Evolutionary conservation across 2,888 invertebrate species (phyloP).

Genomic region (Tetragnatha montana): DNA sequence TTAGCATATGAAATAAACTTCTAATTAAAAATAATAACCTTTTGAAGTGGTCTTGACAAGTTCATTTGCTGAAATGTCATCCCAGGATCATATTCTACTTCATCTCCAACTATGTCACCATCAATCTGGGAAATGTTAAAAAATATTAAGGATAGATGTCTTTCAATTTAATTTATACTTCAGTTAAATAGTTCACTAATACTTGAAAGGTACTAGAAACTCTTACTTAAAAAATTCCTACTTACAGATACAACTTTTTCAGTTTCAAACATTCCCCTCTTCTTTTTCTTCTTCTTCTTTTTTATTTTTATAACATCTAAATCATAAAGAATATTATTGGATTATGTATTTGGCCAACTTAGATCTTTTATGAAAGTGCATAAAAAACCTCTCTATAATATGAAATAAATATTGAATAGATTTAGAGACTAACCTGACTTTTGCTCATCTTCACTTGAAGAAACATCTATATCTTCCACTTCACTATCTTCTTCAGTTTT

Average conservation of each 20-base stretch:
- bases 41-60: conserved; percentile 92
- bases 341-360: background rate
- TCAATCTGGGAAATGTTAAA: conserved; percentile 34
- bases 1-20: too few species aligned
- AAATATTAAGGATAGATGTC: background rate
- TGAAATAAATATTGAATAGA: too few species aligned
- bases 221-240: background rate
- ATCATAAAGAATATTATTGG: background rate
- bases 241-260: conserved; percentile 60
- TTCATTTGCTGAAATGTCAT: conserved; percentile 89
- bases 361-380: too few species aligned
- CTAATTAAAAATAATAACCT: conserved; percentile 75
- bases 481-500: conserved; percentile 3
- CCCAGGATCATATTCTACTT: conserved; percentile 68
- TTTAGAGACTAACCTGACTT: conserved; percentile 25
- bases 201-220: background rate
- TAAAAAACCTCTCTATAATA: too few species aligned
- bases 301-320: conserved; percentile 62
- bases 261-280: conserved; percentile 29
- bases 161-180: background rate
- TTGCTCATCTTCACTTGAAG: conserved; percentile 43
- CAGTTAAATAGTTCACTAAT: background rate
- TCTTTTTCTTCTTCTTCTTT: conserved; percentile 59
- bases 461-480: conserved; percentile 54
- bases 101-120: conserved; percentile 53